These are phyloP conservation scores for Ranitomeya variabilis DNA, from an alignment of 2,113 vertebrate species.

Conservation along the genomic window DNA sequence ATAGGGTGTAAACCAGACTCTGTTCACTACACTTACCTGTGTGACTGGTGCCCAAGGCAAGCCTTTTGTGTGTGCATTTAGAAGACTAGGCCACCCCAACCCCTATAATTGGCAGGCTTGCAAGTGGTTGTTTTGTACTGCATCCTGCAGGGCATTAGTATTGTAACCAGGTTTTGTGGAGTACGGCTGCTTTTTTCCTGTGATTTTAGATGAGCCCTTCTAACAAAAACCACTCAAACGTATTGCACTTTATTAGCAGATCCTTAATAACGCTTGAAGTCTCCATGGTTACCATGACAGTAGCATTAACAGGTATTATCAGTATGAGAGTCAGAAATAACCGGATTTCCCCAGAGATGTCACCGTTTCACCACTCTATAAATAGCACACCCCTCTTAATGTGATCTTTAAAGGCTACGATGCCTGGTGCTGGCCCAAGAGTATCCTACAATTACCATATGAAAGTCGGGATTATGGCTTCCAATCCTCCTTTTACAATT, in stretches of 20 bases:
- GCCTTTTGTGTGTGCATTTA: too few species aligned
- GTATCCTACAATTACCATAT: neutral
- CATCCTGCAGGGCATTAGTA: too few species aligned
- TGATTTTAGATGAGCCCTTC: neutral
- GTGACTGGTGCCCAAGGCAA: too few species aligned
- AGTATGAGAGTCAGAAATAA: neutral
- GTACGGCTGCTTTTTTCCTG: too few species aligned
- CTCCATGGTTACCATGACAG: slow-evolving; percentile 1
- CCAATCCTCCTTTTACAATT: neutral
- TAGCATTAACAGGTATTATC: neutral
- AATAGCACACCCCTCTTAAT: neutral
- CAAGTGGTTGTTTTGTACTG: too few species aligned
- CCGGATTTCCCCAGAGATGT: neutral
- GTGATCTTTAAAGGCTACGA: neutral
- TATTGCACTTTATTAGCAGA: neutral
- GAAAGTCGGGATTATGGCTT: neutral
- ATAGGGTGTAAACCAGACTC: too few species aligned
- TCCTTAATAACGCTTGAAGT: neutral
- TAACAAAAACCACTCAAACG: neutral
- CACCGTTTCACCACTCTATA: slow-evolving; percentile 27
- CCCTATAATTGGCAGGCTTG: too few species aligned
- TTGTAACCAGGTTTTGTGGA: too few species aligned
- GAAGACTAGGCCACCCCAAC: too few species aligned
- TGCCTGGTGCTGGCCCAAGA: neutral
- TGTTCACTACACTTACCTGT: too few species aligned